Conservation (phyloP, 2,113 vertebrate species). For the Otis tarda region DNA sequence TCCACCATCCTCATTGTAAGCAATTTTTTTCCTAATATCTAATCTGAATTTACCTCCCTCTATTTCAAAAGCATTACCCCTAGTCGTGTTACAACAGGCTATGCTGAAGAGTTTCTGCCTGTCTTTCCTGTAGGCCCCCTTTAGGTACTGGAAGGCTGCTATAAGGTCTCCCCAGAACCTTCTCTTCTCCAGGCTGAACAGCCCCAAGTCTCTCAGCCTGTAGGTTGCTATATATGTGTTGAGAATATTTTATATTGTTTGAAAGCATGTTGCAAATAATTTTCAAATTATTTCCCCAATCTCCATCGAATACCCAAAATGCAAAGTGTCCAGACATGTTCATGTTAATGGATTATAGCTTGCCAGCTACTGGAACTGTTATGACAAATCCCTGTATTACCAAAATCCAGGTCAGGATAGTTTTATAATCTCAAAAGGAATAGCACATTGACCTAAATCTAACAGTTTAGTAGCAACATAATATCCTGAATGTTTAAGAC, state of each 20-base stretch:
- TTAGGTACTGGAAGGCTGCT: no score
- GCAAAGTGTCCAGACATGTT: background rate
- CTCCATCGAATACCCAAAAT: background rate
- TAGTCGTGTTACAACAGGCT: no score
- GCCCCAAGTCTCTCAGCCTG: no score
- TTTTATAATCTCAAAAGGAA: background rate
- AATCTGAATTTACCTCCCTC: no score
- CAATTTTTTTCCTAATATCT: no score
- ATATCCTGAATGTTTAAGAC: background rate
- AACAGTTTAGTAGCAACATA: background rate
- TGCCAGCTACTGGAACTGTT: background rate
- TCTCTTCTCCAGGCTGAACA: no score
- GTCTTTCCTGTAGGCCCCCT: no score
- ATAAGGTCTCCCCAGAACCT: no score
- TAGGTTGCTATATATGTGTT: background rate
- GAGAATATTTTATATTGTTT: background rate
- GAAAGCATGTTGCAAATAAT: conserved; percentile 32
- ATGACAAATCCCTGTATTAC: background rate
- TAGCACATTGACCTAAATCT: background rate
- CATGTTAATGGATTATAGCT: background rate
- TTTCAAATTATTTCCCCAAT: conserved; percentile 7
- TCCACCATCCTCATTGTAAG: no score
- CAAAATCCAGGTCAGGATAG: background rate
- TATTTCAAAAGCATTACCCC: no score
- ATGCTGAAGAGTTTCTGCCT: no score